Evolutionary conservation across 2,113 vertebrate genomes (phyloP).

Genomic region (Lycocorax pyrrhopterus): DNA sequence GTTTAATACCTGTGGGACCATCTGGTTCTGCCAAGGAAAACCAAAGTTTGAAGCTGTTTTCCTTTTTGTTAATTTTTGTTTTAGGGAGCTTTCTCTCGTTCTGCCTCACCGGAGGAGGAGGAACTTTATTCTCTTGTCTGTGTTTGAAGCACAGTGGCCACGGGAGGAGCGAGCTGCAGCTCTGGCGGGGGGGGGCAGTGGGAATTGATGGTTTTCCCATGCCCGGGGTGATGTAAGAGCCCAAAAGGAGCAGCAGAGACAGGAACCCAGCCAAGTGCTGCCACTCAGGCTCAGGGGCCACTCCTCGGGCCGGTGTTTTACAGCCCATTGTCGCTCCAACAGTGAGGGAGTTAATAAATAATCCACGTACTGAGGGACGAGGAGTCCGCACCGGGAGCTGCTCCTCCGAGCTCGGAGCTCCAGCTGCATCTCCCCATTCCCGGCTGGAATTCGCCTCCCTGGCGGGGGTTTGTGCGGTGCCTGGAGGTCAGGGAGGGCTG

Average conservation of each 20-base stretch:
- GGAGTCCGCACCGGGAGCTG: background rate
- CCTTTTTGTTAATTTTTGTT: background rate
- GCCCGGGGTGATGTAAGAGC: background rate
- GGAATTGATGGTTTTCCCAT: background rate
- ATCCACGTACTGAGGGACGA: fast-evolving
- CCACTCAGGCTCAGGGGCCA: fast-evolving
- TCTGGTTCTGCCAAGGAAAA: background rate
- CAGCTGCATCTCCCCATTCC: fast-evolving
- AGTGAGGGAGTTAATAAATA: background rate
- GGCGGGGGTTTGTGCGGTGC: background rate
- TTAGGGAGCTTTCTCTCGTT: background rate
- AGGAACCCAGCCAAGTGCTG: background rate
- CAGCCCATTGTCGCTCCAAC: background rate
- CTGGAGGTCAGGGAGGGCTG: background rate
- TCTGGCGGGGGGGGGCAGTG: background rate
- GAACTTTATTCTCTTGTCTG: background rate
- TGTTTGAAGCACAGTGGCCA: background rate
- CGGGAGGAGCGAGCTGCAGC: background rate
- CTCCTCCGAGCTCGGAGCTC: background rate
- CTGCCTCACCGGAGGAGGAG: background rate
- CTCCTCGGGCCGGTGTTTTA: background rate
- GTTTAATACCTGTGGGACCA: fast-evolving
- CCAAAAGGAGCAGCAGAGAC: background rate
- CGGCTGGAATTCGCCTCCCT: background rate
- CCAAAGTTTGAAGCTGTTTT: background rate